A percentile compares a stretch with the other conserved stretches of the same genome.
These are phyloP conservation scores for Glossosoma conforme DNA, from an alignment of 1,140 invertebrate species.

Conservation along the genomic window DNA sequence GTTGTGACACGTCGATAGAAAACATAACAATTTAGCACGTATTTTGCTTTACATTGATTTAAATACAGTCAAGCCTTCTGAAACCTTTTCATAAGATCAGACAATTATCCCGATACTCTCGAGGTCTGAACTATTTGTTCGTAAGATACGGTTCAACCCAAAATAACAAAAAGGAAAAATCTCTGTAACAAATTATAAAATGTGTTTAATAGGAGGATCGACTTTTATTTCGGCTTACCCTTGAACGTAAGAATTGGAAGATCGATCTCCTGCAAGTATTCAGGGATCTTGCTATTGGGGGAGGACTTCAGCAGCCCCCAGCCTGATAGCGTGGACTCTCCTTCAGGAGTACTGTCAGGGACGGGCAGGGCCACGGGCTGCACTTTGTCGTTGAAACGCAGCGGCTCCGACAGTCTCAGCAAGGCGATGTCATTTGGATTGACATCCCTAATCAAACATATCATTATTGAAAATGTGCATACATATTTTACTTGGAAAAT, in stretches of 20 bases:
- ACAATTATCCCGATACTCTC: no score
- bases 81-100: no score
- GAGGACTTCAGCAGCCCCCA: conserved; percentile 43
- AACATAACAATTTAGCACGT: no score
- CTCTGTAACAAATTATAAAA: background rate
- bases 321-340: conserved; percentile 37
- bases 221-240: conserved; percentile 34
- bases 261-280: conserved; percentile 43
- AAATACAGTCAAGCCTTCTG: no score
- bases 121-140: no score
- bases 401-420: conserved; percentile 49
- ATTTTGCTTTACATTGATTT: no score
- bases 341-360: conserved; percentile 30
- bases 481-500: background rate
- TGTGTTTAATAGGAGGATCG: no score
- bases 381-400: conserved; percentile 52
- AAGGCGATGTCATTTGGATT: conserved; percentile 59
- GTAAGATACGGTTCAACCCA: no score
- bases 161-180: conserved; percentile 1
- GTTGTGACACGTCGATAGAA: no score
- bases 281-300: conserved; percentile 37
- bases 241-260: conserved; percentile 40
- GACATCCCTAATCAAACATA: conserved; percentile 35
- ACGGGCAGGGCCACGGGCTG: conserved; percentile 50
- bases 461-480: background rate